Percentiles rank a stretch among this genome's conserved stretches.
phyloP scores from a whole-genome alignment of 1,140 invertebrate genomes.

The Melitaea cinxia region DNA sequence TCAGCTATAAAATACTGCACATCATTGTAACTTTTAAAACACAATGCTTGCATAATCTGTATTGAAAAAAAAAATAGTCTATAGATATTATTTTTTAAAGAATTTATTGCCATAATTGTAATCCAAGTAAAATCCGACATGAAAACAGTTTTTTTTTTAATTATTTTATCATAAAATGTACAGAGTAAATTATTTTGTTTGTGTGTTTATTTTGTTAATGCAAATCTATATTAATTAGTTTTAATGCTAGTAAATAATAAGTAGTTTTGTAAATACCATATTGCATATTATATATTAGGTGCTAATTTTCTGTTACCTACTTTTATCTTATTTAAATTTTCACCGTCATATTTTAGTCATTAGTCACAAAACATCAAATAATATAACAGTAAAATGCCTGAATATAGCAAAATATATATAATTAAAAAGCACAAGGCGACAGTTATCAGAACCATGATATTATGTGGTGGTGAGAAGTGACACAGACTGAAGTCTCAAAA shows the following conservation, averaged over 20 bases:
- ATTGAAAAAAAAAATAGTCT: conserved; percentile 39
- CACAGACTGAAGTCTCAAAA: conserved; percentile 62
- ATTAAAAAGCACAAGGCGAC: conserved; percentile 47
- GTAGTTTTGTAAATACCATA: conserved; percentile 73
- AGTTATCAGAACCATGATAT: conserved; percentile 76
- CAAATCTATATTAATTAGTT: conserved; percentile 70
- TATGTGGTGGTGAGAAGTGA: conserved; percentile 74
- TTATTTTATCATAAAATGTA: conserved; percentile 59
- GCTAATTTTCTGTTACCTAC: conserved; percentile 64
- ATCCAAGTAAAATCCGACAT: conserved; percentile 53
- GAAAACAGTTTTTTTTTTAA: conserved; percentile 58
- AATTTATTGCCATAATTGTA: conserved; percentile 71
- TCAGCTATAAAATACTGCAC: background rate
- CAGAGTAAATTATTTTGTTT: conserved; percentile 78
- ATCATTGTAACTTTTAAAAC: conserved; percentile 20
- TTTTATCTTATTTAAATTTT: conserved; percentile 47
- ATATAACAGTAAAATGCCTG: conserved; percentile 19
- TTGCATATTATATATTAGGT: conserved; percentile 75
- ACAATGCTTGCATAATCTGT: conserved; percentile 31
- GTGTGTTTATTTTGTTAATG: conserved; percentile 66
- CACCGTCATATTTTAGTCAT: conserved; percentile 36
- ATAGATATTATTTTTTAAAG: conserved; percentile 50
- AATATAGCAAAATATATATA: conserved; percentile 14
- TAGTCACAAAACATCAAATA: conserved; percentile 59
- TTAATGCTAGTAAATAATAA: conserved; percentile 67